These are phyloP conservation scores for Drosophila helvetica DNA, from an alignment of 2,888 invertebrate species.

Conservation along the genomic window DNA sequence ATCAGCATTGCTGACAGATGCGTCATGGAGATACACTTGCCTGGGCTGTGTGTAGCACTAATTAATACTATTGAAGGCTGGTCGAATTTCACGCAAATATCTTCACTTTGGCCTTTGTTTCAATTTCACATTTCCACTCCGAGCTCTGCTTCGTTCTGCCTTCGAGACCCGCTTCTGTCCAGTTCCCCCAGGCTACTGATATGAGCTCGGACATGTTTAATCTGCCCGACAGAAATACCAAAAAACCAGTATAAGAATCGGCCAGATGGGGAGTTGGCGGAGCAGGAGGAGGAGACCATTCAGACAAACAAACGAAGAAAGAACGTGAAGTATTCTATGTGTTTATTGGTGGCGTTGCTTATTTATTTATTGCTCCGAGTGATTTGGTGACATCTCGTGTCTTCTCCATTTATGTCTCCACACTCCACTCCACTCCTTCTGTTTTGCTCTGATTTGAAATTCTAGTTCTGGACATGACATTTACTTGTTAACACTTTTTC, in stretches of 20 bases:
- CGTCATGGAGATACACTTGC: conserved; percentile 16
- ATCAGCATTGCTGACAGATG: conserved; percentile 37
- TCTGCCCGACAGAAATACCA: conserved; percentile 66
- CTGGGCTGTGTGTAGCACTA: conserved; percentile 24
- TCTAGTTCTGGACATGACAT: conserved; percentile 59
- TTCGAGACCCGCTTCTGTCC: conserved; percentile 45
- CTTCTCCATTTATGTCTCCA: conserved; percentile 24
- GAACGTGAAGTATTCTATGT: conserved; percentile 28
- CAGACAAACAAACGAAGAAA: conserved; percentile 33
- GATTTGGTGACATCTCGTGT: conserved; percentile 58
- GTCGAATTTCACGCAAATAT: neutral
- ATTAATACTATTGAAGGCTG: conserved; percentile 31
- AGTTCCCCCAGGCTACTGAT: conserved; percentile 58
- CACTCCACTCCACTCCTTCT: neutral
- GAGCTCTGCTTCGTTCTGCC: conserved; percentile 10
- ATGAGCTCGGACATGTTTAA: conserved; percentile 44
- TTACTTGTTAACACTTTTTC: conserved; percentile 70
- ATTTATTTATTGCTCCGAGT: conserved; percentile 70
- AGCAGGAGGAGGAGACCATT: neutral
- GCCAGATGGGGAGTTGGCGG: neutral
- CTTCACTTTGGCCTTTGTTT: conserved; percentile 27
- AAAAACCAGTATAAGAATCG: conserved; percentile 28
- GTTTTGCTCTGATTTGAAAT: conserved; percentile 18
- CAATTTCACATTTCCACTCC: neutral
- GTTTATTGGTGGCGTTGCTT: conserved; percentile 50